Conservation (phyloP, 2,888 invertebrate species). For the Folsomia manolachei region DNA sequence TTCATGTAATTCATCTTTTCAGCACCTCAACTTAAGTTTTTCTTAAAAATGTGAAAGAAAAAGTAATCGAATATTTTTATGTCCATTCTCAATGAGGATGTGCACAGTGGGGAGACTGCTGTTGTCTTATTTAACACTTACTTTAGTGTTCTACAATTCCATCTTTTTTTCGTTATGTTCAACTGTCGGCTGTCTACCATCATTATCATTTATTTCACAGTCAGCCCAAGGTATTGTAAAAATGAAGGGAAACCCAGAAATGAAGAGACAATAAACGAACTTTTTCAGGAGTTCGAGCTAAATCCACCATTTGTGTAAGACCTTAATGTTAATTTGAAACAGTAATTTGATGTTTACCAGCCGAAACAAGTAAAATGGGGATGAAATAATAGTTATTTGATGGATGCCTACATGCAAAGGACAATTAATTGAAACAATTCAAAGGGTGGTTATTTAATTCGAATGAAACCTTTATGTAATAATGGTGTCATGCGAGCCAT, state of each 20-base stretch:
- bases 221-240: background rate
- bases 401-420: background rate
- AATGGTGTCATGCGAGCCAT: background rate
- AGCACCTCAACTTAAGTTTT: no score
- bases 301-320: background rate
- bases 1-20: background rate
- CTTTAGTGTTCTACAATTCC: background rate
- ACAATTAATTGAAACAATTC: background rate
- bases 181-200: background rate
- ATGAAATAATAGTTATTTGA: no score
- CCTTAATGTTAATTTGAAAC: background rate
- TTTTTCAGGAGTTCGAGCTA: background rate
- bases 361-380: background rate
- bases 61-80: background rate
- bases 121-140: no score
- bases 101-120: background rate
- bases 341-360: background rate
- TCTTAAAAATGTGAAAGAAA: background rate
- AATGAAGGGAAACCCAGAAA: constrained; percentile 12
- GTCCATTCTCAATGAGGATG: background rate
- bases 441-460: no score
- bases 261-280: constrained; percentile 17
- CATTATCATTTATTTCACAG: background rate
- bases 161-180: background rate
- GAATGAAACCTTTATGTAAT: background rate